A percentile compares a stretch with the other conserved stretches of the same genome.
Conservation (phyloP, 2,113 vertebrate species). For the Neolamprologus falcicula region DNA sequence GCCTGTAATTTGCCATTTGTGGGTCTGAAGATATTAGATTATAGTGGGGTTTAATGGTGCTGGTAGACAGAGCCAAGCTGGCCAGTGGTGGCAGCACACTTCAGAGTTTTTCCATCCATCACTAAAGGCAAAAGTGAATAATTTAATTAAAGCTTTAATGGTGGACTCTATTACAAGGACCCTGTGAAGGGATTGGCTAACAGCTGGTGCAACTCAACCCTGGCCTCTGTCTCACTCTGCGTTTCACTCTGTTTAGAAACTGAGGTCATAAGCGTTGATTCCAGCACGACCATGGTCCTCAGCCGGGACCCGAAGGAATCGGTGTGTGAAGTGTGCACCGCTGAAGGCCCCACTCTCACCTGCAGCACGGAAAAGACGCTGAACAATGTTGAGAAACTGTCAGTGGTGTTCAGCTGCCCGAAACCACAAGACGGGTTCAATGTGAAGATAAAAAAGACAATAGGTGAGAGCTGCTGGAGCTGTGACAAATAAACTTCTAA, state of each 20-base stretch:
- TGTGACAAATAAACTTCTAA: neutral
- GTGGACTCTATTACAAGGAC: neutral
- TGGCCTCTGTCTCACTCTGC: neutral
- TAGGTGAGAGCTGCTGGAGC: slow-evolving; percentile 64
- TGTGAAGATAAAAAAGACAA: slow-evolving; percentile 65
- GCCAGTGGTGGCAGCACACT: neutral
- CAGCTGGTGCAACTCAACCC: neutral
- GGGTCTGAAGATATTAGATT: neutral
- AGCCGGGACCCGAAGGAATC: neutral
- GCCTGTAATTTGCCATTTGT: neutral
- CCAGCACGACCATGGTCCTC: slow-evolving; percentile 32
- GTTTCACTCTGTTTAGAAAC: neutral
- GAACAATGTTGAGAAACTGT: neutral
- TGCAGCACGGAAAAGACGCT: slow-evolving; percentile 29
- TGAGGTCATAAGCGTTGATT: slow-evolving; percentile 30
- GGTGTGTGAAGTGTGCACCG: slow-evolving; percentile 59
- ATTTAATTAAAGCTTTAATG: neutral
- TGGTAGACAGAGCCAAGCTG: neutral
- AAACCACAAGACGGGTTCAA: slow-evolving; percentile 60
- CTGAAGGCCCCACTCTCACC: neutral
- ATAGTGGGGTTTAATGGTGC: neutral
- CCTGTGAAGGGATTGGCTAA: neutral
- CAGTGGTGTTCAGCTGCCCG: slow-evolving; percentile 60
- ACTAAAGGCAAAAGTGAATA: neutral
- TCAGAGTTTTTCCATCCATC: neutral